Evolutionary conservation across 2,888 invertebrate species (phyloP).

Genomic region (Eilema sororculum): DNA sequence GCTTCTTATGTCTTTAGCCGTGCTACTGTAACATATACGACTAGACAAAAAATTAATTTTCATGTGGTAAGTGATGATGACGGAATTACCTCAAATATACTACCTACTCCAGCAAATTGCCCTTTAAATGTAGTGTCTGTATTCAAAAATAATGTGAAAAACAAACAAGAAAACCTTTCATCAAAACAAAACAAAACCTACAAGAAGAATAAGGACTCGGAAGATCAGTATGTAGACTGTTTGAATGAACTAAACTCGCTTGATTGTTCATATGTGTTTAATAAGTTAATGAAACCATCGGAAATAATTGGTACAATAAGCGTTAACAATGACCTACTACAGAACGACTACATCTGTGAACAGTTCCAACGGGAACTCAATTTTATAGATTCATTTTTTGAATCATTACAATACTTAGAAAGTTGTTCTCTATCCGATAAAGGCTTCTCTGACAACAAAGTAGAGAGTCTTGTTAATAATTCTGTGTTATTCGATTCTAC

Average conservation of each 20-base stretch:
- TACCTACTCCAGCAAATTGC: conserved; percentile 69
- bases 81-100: conserved; percentile 55
- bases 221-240: conserved; percentile 50
- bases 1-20: conserved; percentile 74
- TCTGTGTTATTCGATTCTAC: conserved; percentile 56
- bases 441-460: conserved; percentile 63
- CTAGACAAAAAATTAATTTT: conserved; percentile 77
- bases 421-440: conserved; percentile 71
- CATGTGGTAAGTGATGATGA: conserved; percentile 71
- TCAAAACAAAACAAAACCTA: conserved; percentile 39
- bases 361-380: conserved; percentile 82
- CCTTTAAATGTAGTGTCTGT: conserved; percentile 78
- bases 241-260: conserved; percentile 64
- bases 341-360: conserved; percentile 74
- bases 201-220: conserved; percentile 49
- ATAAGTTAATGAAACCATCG: conserved; percentile 81
- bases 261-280: conserved; percentile 67
- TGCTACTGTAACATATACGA: conserved; percentile 78
- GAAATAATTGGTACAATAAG: conserved; percentile 81
- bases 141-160: conserved; percentile 69
- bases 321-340: conserved; percentile 70
- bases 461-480: conserved; percentile 64
- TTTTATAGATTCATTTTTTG: conserved; percentile 84
- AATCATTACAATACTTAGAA: conserved; percentile 81
- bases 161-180: conserved; percentile 33